These are phyloP conservation scores for Ameiurus melas DNA, from an alignment of 2,113 vertebrate species.

Conservation along the genomic window DNA sequence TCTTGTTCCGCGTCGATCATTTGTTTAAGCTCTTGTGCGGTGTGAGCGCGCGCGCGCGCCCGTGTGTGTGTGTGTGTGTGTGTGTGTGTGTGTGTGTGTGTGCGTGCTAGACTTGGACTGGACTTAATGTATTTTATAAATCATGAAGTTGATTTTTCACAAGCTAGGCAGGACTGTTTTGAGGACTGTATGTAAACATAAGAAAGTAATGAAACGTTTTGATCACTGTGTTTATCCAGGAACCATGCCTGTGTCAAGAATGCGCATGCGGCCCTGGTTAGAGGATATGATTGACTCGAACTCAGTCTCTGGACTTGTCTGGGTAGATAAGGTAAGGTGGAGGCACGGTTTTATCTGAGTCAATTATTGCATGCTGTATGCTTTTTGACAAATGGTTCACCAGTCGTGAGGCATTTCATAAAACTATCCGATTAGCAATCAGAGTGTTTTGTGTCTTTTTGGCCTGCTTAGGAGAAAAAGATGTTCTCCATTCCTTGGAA, in stretches of 20 bases:
- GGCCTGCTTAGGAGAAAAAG: slow-evolving; percentile 77
- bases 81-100: too few species aligned
- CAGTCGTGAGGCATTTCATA: not conserved
- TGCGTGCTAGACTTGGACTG: not conserved
- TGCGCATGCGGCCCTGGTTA: slow-evolving; percentile 97
- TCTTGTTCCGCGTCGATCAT: not conserved
- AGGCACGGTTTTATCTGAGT: not conserved
- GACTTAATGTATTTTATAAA: not conserved
- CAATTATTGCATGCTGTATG: not conserved
- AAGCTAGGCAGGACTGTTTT: not conserved
- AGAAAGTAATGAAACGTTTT: too few species aligned
- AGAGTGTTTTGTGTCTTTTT: not conserved
- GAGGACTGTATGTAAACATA: too few species aligned
- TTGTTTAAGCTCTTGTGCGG: not conserved
- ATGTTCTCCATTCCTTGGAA: slow-evolving; percentile 97
- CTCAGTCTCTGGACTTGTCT: slow-evolving; percentile 79
- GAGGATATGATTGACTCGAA: slow-evolving; percentile 88
- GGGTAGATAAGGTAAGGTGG: slow-evolving; percentile 87
- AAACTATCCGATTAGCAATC: not conserved
- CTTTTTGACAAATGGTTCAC: not conserved
- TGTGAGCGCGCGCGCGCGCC: not conserved
- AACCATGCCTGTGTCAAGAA: slow-evolving; percentile 87
- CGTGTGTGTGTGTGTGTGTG: too few species aligned
- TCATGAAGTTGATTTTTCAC: not conserved
- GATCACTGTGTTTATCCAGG: slow-evolving; percentile 40